phyloP scores from a whole-genome alignment of 1,140 invertebrate genomes.

The Bombus consobrinus region DNA sequence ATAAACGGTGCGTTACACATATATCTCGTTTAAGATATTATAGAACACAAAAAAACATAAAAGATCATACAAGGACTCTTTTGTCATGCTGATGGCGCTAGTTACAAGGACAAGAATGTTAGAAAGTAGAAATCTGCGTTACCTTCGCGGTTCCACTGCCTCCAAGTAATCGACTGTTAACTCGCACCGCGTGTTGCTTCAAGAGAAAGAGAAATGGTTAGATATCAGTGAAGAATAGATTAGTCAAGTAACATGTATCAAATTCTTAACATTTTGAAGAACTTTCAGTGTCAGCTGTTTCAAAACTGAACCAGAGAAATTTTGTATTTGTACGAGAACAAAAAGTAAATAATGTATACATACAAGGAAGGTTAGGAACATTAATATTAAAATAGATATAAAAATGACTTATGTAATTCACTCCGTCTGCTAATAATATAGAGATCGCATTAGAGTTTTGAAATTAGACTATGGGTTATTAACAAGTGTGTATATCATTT shows the following conservation, averaged over 20 bases:
- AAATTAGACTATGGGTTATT: neutral
- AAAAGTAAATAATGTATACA: neutral
- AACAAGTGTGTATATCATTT: neutral
- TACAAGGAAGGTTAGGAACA: neutral
- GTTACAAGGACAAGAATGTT: conserved; percentile 51
- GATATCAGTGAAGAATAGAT: conserved; percentile 1
- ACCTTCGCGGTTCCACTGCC: conserved; percentile 79
- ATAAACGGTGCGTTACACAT: neutral
- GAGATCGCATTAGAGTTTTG: neutral
- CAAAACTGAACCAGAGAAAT: neutral
- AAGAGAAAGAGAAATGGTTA: conserved; percentile 75
- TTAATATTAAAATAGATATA: neutral
- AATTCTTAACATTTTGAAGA: neutral
- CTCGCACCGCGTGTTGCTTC: conserved; percentile 77
- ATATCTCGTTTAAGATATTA: neutral
- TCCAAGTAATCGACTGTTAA: conserved; percentile 76
- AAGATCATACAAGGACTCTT: neutral
- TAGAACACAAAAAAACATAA: neutral
- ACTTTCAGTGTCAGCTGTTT: neutral
- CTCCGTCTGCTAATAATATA: neutral
- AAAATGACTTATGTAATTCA: neutral
- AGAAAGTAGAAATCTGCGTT: conserved; percentile 70
- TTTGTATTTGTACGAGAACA: neutral
- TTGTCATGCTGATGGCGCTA: conserved; percentile 64
- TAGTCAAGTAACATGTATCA: neutral